Evolutionary conservation across 2,113 vertebrate genomes (phyloP), one percentile per base, ranked within the genome.

Genomic region (Passer domesticus): DNA sequence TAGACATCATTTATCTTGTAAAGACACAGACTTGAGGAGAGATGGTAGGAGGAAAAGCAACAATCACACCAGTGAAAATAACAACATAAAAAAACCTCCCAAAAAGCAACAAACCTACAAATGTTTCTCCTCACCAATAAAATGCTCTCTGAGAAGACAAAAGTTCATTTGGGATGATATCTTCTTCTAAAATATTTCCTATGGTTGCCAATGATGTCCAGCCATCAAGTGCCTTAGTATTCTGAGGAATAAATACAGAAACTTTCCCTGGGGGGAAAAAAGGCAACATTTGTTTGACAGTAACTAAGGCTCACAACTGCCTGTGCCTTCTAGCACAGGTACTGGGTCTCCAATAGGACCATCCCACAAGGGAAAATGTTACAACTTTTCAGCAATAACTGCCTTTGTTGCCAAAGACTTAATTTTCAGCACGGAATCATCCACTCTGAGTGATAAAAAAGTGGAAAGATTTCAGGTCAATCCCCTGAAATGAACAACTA

Each of bases 391-490:
- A 91, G 18, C 62, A 95, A 37, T 62, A 86, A 47, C 75, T 73
- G 56, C 60, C 23, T 88, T 72, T 69, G 24, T 82, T 93, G 60
- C 90, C 85, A 84, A 96, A 93, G 88, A 95, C 88, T 87, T 60
- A 3, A 60, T 58, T 87, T 94, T 81, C 56, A 46, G 9, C 41
- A 25, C 13, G 31, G 56, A 93, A 66, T 49, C 47, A 55, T 68
- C 72, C 14, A 41, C 25, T 74, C n/a, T 0, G 0, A 49, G 21
- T 69, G 76, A 59, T 33, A 75, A 72, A 60, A 94, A 93, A n/a
- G 20, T 75, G 77, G 49, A 75, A 93, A 79, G 35, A 68, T 68
- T 93, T 92, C 72, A 43, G 44, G 64, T 58, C 56, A 80, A 55
- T 55, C 4, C 15, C 28, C 60, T 90, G 88, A 86, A 92, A 90